Conservation (phyloP, 1,140 invertebrate species). For the Calephelis virginiensis region DNA sequence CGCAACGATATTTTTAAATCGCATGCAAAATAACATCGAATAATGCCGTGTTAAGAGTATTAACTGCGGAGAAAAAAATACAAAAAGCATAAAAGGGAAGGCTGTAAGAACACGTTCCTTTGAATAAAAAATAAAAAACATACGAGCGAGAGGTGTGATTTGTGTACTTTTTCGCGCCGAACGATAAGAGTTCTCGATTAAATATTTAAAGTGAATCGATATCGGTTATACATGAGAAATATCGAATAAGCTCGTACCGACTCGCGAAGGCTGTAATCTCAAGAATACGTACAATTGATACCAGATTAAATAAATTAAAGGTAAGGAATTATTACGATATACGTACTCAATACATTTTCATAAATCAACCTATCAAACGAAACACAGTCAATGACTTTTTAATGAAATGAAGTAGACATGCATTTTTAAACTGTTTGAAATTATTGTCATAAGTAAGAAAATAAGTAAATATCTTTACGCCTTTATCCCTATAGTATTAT, state of each 20-base stretch:
- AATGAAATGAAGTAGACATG: neutral
- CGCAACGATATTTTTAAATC: conserved; percentile 19
- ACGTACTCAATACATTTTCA: conserved; percentile 20
- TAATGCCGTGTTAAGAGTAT: conserved; percentile 47
- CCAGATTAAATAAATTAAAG: conserved; percentile 21
- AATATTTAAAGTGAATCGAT: conserved; percentile 52
- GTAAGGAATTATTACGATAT: conserved; percentile 17
- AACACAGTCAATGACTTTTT: neutral
- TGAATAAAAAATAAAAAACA: conserved; percentile 47
- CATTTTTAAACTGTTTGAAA: neutral
- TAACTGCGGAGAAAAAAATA: conserved; percentile 44
- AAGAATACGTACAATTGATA: conserved; percentile 20
- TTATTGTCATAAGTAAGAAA: no score
- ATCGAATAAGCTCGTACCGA: conserved; percentile 18
- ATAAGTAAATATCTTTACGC: no score
- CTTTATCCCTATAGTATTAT: no score
- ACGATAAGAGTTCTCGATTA: conserved; percentile 58
- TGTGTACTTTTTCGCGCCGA: conserved; percentile 66
- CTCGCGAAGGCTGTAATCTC: conserved; percentile 17
- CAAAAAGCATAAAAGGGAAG: conserved; percentile 35
- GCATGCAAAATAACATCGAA: conserved; percentile 28
- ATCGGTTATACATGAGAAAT: conserved; percentile 38
- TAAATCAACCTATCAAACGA: conserved; percentile 18
- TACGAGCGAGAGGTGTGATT: conserved; percentile 64
- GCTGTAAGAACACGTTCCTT: conserved; percentile 47